These are phyloP conservation scores for Muricea muricata DNA, from an alignment of 92 coral and sea anemone genomes.

Conservation along the genomic window DNA sequence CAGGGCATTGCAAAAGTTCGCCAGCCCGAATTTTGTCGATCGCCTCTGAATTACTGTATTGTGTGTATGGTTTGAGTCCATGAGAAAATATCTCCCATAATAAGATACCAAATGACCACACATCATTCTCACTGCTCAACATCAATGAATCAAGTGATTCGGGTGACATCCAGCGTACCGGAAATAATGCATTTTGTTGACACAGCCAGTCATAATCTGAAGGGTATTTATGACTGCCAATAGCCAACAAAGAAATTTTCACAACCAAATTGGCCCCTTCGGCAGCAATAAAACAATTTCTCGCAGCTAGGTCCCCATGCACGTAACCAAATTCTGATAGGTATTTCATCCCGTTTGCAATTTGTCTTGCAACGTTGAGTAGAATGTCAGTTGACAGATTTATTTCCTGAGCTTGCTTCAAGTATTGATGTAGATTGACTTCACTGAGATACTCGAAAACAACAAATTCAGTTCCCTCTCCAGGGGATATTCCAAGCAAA, in stretches of 20 bases:
- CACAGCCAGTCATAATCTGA: slow-evolving; percentile 92
- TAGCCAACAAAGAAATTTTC: slow-evolving; percentile 92
- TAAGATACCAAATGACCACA: slow-evolving; percentile 93
- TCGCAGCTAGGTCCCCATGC: slow-evolving; percentile 94
- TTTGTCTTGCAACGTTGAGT: slow-evolving; percentile 83
- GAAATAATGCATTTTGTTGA: slow-evolving; percentile 79
- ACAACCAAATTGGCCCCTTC: slow-evolving; percentile 65
- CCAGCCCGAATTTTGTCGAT: slow-evolving; percentile 79
- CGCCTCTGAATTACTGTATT: slow-evolving; percentile 79
- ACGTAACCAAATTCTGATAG: slow-evolving; percentile 82
- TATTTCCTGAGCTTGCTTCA: slow-evolving; percentile 65
- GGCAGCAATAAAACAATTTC: slow-evolving; percentile 85
- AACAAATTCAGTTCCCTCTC: slow-evolving; percentile 83
- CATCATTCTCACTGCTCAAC: slow-evolving; percentile 76
- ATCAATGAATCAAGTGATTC: slow-evolving; percentile 90
- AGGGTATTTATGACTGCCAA: slow-evolving; percentile 87
- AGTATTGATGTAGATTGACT: slow-evolving; percentile 76
- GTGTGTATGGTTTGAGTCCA: slow-evolving; percentile 83
- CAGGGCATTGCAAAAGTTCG: slow-evolving; percentile 84
- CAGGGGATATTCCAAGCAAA: slow-evolving; percentile 85
- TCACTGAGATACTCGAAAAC: slow-evolving; percentile 89
- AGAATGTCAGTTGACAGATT: slow-evolving; percentile 65
- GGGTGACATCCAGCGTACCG: slow-evolving; percentile 99
- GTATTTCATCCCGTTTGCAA: slow-evolving; percentile 94
- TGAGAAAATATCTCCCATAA: slow-evolving; percentile 91